A percentile compares a stretch with the other conserved stretches of the same genome.
Conservation (phyloP, 2,113 vertebrate species). For the Cyrtonyx montezumae region DNA sequence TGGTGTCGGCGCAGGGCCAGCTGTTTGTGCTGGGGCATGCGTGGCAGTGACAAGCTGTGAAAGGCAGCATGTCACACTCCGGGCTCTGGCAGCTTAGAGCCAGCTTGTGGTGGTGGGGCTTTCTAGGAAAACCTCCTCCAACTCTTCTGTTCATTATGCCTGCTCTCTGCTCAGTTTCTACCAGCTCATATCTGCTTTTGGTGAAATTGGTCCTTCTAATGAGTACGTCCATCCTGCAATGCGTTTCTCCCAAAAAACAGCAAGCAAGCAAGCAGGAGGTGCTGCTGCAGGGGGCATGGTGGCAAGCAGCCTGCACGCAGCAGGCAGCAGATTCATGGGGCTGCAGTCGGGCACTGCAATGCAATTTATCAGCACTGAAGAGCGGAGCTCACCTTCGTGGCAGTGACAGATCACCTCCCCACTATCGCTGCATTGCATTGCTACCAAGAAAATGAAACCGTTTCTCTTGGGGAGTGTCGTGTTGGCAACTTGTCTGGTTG, state of each 20-base stretch:
- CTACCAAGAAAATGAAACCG: background rate
- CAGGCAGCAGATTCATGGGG: background rate
- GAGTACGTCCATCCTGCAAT: accelerated
- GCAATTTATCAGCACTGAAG: background rate
- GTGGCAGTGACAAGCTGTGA: background rate
- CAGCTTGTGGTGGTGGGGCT: background rate
- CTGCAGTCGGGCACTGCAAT: background rate
- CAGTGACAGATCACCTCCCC: background rate
- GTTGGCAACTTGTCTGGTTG: background rate
- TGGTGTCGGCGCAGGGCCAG: background rate
- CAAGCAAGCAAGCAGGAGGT: accelerated
- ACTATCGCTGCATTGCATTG: accelerated
- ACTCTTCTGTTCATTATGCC: background rate
- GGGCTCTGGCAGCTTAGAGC: background rate
- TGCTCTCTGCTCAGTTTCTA: background rate
- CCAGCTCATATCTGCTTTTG: background rate
- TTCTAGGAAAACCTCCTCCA: background rate
- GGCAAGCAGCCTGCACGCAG: background rate
- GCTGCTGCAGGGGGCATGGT: background rate
- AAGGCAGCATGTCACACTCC: background rate
- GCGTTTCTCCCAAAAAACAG: background rate
- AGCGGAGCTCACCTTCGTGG: background rate
- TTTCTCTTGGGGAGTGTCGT: background rate
- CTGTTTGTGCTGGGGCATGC: accelerated
- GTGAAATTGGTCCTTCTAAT: background rate